Base-by-base conservation (phyloP, 2,113 vertebrate genomes). In the Ceratotherium simum region DNA sequence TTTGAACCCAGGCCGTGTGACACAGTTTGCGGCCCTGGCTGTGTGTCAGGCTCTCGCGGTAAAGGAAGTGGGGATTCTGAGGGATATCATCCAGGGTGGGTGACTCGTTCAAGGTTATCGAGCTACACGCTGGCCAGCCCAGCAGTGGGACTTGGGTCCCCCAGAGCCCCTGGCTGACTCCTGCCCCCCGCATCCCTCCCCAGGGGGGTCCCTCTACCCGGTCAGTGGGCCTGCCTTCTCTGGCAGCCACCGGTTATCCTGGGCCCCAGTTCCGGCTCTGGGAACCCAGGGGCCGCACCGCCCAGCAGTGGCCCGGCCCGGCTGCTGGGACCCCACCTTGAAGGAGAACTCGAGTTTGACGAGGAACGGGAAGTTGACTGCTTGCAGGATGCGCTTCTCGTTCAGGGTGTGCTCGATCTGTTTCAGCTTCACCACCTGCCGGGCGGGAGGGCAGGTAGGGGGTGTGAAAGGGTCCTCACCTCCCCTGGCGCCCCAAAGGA, bases 371-470 rank as follows among this genome's bases (percentile, higher is more conserved):
- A 99, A 99, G 97, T 98, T 99, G 98, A 99, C 99, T 0, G 99
- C 99, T 98, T 99, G 99, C 83, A 99, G 99, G 93, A 99, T 99
- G 96, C 99, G 99, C 97, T 99, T 99, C 98, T 99, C 99, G 13
- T 99, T 99, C 91, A 99, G 98, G 36, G 99, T 99, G 98, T 99
- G 99, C 97, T 99, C 99, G 4, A 99, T 99, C 98, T 99, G 99
- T 98, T 99, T 99, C 98, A 99, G 99, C 97, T 99, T 99, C 85
- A 99, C 99, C 96, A 99, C 99, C 99, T 99, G 78, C 0, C 4
- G 21, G 33, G 16, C 12, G 39, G 78, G 54, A 46, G 84, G 60
- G n/a, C 42, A 5, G 42, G 42, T 42, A 23, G 2, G 31, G 17
- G 1, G 17, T 21, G 3, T 87, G 84, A 97, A 91, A 18, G 14